These are phyloP conservation scores for Piscicola geometra DNA, from an alignment of 2,888 invertebrate species.

Conservation along the genomic window DNA sequence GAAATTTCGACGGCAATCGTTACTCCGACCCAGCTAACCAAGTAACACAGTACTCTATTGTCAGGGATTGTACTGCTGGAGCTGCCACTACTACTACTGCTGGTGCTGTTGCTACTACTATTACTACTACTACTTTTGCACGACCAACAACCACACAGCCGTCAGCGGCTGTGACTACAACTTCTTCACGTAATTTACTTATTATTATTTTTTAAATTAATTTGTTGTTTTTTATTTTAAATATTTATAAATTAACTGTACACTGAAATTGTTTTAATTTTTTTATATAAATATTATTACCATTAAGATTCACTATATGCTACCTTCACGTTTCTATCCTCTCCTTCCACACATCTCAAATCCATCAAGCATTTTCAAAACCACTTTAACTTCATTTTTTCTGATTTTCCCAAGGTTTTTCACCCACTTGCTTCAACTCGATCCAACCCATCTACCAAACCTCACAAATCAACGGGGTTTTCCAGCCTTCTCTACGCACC, in stretches of 20 bases:
- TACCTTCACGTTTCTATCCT: too few species aligned
- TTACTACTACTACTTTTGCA: neutral
- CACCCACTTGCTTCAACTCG: neutral
- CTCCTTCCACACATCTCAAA: too few species aligned
- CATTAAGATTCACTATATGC: too few species aligned
- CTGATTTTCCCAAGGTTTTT: neutral
- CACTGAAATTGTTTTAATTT: too few species aligned
- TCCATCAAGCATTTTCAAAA: too few species aligned
- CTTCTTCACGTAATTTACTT: too few species aligned
- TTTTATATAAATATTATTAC: too few species aligned
- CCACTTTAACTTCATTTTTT: too few species aligned
- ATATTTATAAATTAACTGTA: too few species aligned
- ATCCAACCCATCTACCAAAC: neutral
- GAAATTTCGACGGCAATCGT: neutral
- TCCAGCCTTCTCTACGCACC: neutral
- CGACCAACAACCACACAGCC: neutral
- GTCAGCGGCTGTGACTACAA: too few species aligned
- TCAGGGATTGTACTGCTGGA: neutral
- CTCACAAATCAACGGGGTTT: neutral
- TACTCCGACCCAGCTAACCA: neutral
- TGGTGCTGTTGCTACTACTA: neutral
- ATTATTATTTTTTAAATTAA: too few species aligned
- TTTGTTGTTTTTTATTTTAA: too few species aligned
- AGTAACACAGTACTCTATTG: constrained; percentile 23
- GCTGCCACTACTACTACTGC: neutral